These are phyloP conservation scores for Sebastes glaucus DNA, from an alignment of 2,797 vertebrate genomes.

Conservation along the genomic window DNA sequence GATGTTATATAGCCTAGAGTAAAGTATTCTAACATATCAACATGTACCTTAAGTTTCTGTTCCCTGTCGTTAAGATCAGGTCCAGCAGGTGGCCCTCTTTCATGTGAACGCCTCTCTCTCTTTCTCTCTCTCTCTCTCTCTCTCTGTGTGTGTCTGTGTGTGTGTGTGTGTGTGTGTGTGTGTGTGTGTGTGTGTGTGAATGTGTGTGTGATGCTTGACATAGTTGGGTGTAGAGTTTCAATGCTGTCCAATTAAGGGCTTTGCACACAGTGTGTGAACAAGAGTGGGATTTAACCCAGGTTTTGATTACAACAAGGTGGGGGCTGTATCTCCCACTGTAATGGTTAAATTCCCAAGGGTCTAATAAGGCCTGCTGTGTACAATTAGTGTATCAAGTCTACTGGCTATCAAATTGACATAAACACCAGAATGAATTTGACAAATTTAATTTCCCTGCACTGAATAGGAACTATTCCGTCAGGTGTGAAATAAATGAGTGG, in stretches of 20 bases:
- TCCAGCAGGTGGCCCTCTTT: slow-evolving; percentile 77
- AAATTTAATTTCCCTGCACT: background rate
- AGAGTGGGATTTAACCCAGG: slow-evolving; percentile 41
- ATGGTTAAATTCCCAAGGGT: slow-evolving; percentile 25
- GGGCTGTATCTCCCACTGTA: slow-evolving; percentile 6
- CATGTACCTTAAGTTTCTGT: slow-evolving; percentile 10
- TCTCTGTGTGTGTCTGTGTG: background rate
- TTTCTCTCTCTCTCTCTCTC: background rate
- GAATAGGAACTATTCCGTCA: background rate
- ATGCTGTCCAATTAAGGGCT: slow-evolving; percentile 63
- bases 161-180: background rate
- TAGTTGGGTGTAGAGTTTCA: slow-evolving; percentile 67
- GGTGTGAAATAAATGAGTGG: background rate
- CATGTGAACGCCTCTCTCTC: slow-evolving; percentile 30
- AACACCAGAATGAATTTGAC: background rate
- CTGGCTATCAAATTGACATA: background rate
- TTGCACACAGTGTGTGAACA: slow-evolving; percentile 65
- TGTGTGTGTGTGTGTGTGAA: background rate
- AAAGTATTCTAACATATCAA: slow-evolving; percentile 20
- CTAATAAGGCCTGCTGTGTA: slow-evolving; percentile 7
- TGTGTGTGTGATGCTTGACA: slow-evolving; percentile 38
- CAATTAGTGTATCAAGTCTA: slow-evolving; percentile 11
- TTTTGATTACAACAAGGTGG: slow-evolving; percentile 33
- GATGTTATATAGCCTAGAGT: background rate
- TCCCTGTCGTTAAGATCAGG: background rate